Conservation (phyloP, 92 coral and sea anemone species). For the Umimayanthus chanpuru region DNA sequence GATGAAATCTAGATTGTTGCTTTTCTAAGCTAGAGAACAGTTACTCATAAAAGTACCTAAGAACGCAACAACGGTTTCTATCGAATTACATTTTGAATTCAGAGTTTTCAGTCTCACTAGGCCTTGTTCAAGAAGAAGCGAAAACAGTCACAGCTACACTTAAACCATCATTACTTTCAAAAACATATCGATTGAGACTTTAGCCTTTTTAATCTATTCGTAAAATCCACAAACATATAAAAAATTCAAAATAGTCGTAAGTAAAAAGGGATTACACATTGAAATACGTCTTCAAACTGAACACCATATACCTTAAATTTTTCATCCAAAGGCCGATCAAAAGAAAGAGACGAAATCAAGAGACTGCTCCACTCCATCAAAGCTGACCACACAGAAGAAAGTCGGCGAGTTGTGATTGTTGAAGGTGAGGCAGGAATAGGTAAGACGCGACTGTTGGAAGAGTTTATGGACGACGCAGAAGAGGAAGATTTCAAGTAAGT, state of each 20-base stretch:
- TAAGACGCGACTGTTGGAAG: conserved; percentile 87
- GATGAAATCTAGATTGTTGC: no score
- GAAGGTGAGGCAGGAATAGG: conserved; percentile 99
- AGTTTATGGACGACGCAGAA: conserved; percentile 93
- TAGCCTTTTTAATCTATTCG: no score
- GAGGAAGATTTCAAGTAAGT: conserved; percentile 89
- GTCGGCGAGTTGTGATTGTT: conserved; percentile 79
- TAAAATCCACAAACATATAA: no score
- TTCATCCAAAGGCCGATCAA: conserved; percentile 64
- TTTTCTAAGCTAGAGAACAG: no score
- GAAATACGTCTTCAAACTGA: not conserved
- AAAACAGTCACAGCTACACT: not conserved
- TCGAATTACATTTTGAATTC: no score
- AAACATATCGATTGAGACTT: no score
- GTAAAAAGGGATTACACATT: not conserved
- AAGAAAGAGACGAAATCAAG: conserved; percentile 71
- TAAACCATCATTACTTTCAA: no score
- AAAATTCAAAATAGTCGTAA: not conserved
- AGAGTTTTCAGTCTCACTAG: no score
- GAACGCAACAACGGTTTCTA: no score
- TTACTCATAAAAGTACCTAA: no score
- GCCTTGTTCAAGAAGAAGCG: not conserved
- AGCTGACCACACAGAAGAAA: conserved; percentile 66
- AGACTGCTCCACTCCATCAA: conserved; percentile 78
- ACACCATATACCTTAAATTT: no score